phyloP scores from a whole-genome alignment of 2,113 vertebrate species.

The Lasiurus borealis region DNA sequence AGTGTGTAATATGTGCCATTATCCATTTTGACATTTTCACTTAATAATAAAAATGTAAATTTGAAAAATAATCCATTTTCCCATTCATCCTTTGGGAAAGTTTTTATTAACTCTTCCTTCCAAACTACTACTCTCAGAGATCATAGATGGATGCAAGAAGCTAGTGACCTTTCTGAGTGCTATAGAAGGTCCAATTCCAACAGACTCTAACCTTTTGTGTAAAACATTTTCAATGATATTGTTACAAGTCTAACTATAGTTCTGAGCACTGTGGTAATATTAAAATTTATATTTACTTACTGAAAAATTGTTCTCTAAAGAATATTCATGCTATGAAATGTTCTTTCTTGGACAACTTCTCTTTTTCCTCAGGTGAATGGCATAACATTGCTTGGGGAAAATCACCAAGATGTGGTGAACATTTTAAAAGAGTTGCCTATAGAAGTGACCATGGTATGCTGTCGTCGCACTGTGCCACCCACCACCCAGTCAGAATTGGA shows the following conservation, averaged over 20 bases:
- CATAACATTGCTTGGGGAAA: constrained; percentile 94
- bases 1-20: neutral
- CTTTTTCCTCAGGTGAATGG: constrained; percentile 92
- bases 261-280: neutral
- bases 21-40: neutral
- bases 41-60: neutral
- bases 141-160: neutral
- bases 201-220: neutral
- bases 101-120: neutral
- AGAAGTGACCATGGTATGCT: constrained; percentile 94
- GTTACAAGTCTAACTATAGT: neutral
- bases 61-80: neutral
- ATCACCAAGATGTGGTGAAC: constrained; percentile 95
- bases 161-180: neutral
- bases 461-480: constrained; percentile 88
- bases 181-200: neutral
- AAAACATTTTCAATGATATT: neutral
- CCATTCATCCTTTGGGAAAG: neutral
- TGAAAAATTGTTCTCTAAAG: neutral
- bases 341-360: neutral
- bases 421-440: constrained; percentile 97
- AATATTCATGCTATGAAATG: neutral
- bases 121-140: neutral
- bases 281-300: neutral
- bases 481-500: constrained; percentile 82